These are phyloP conservation scores for Aelia acuminata DNA, from an alignment of 2,888 invertebrate genomes.

Conservation along the genomic window DNA sequence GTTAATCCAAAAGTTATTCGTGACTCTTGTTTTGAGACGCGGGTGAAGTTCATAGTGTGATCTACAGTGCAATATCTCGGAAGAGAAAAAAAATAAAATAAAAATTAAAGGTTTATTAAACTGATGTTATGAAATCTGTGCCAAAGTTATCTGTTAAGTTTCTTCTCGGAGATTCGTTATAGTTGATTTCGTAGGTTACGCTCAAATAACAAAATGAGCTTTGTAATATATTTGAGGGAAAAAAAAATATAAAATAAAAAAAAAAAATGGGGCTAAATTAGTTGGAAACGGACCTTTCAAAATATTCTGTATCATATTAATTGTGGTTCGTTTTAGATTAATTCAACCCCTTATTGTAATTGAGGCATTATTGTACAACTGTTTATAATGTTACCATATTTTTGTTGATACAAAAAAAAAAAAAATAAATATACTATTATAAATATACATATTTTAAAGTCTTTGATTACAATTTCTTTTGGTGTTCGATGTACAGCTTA, in stretches of 20 bases:
- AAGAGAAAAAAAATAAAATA: slow-evolving; percentile 8
- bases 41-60: slow-evolving; percentile 52
- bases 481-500: slow-evolving; percentile 55
- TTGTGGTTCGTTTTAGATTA: slow-evolving; percentile 45
- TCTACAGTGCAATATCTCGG: slow-evolving; percentile 56
- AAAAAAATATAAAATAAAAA: slow-evolving; percentile 11
- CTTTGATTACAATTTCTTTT: slow-evolving; percentile 55
- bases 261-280: not conserved
- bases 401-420: slow-evolving; percentile 58
- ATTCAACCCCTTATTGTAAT: slow-evolving; percentile 16
- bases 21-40: slow-evolving; percentile 21
- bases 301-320: not conserved
- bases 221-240: slow-evolving; percentile 47
- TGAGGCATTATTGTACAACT: slow-evolving; percentile 47
- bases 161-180: slow-evolving; percentile 44
- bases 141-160: slow-evolving; percentile 52
- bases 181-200: slow-evolving; percentile 18
- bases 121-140: slow-evolving; percentile 32
- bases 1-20: not conserved
- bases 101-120: too few relatives aligned
- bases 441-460: slow-evolving; percentile 59
- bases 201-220: slow-evolving; percentile 56
- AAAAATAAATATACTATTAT: slow-evolving; percentile 53
- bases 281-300: slow-evolving; percentile 37
- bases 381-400: slow-evolving; percentile 61